phyloP scores from a whole-genome alignment of 2,888 invertebrate species.

The Stenodema calcarata region DNA sequence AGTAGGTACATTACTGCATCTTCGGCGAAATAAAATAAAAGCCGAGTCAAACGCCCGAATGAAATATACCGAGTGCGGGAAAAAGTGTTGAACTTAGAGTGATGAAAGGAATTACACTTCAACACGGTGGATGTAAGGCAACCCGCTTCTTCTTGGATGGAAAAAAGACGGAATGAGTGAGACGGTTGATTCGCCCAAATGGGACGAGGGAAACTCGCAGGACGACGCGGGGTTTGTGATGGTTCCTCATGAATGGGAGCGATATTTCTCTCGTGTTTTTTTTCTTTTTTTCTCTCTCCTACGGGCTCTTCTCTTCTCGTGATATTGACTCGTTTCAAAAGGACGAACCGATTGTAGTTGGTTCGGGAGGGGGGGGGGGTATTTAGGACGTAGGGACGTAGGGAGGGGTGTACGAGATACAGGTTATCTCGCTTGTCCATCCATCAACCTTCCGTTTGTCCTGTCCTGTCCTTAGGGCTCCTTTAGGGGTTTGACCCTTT shows the following conservation, averaged over 20 bases:
- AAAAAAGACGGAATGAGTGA: neutral
- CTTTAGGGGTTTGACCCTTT: neutral
- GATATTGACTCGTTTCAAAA: conserved; percentile 34
- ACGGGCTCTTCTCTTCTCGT: neutral
- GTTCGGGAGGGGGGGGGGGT: neutral
- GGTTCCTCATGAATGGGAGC: conserved; percentile 8
- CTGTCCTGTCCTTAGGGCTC: neutral
- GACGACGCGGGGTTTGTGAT: conserved; percentile 5
- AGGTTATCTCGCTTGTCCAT: conserved; percentile 29
- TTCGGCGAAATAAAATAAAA: no score
- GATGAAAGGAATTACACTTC: neutral
- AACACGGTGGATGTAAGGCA: neutral
- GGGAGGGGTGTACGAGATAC: neutral
- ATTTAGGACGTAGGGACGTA: no score
- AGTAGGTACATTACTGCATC: no score
- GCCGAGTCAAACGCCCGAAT: no score
- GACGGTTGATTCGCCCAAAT: conserved; percentile 1
- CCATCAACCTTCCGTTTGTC: conserved; percentile 23
- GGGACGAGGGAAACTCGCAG: neutral
- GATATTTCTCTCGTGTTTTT: conserved; percentile 24
- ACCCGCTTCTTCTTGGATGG: neutral
- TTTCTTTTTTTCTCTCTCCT: no score
- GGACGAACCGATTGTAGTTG: neutral
- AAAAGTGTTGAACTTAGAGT: neutral
- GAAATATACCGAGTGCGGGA: no score